phyloP scores from a whole-genome alignment of 2,888 invertebrate species.

The Amorpha juglandis region DNA sequence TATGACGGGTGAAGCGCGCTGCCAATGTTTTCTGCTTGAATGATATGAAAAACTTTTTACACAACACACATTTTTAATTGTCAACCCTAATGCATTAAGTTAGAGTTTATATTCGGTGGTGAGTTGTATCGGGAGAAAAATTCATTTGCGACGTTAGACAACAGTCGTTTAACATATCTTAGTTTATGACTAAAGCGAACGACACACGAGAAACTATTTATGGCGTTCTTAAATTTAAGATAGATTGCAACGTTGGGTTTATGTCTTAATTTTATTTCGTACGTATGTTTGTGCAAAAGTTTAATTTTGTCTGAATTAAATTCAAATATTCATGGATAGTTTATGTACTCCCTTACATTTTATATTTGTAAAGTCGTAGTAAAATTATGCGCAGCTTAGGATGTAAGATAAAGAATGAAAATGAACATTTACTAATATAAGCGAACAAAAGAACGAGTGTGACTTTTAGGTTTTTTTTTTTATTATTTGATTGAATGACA shows the following conservation, averaged over 20 bases:
- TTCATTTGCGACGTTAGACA: constrained; percentile 72
- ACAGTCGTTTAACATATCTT: constrained; percentile 73
- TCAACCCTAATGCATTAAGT: constrained; percentile 41
- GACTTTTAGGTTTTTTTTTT: too few species aligned
- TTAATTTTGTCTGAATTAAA: neutral
- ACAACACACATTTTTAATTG: constrained; percentile 37
- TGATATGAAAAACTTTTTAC: constrained; percentile 78
- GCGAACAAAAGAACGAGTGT: too few species aligned
- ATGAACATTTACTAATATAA: too few species aligned
- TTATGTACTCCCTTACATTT: too few species aligned
- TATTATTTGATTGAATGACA: too few species aligned
- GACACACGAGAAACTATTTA: constrained; percentile 68
- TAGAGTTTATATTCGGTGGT: constrained; percentile 44
- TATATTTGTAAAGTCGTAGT: neutral
- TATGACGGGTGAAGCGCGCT: constrained; percentile 76
- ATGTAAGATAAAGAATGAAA: too few species aligned
- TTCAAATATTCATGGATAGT: neutral
- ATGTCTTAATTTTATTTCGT: constrained; percentile 39
- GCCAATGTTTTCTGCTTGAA: constrained; percentile 76
- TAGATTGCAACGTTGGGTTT: constrained; percentile 54
- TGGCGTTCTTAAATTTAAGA: constrained; percentile 59
- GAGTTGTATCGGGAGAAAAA: constrained; percentile 49
- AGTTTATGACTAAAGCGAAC: constrained; percentile 71
- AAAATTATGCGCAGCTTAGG: too few species aligned
- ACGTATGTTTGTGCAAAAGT: neutral